A percentile compares a stretch with the other conserved stretches of the same genome.
phyloP scores from a whole-genome alignment of 2,797 vertebrate species.

The Myotis findleyi region DNA sequence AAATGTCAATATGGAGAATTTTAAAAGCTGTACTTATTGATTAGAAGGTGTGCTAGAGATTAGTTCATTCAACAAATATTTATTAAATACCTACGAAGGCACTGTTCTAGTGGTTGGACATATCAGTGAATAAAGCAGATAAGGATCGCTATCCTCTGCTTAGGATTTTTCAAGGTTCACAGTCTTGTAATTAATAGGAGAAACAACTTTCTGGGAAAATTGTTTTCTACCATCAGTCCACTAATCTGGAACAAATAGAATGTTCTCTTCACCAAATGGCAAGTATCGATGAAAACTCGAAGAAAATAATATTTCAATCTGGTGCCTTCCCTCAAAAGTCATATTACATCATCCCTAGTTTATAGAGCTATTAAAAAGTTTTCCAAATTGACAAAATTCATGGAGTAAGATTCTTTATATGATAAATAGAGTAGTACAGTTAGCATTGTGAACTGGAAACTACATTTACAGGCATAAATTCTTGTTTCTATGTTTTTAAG shows the following conservation, averaged over 20 bases:
- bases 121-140: background rate
- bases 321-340: constrained; percentile 44
- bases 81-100: background rate
- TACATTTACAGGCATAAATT: background rate
- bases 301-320: constrained; percentile 62
- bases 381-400: background rate
- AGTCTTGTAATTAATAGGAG: constrained; percentile 43
- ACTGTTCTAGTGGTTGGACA: background rate
- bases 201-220: constrained; percentile 54
- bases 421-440: background rate
- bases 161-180: constrained; percentile 41
- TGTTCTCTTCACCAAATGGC: constrained; percentile 67
- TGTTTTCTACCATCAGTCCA: constrained; percentile 43
- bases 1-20: background rate
- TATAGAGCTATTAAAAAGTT: background rate
- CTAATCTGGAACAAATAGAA: constrained; percentile 68
- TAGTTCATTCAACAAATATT: background rate
- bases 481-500: background rate
- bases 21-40: background rate
- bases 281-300: constrained; percentile 55
- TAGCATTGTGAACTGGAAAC: background rate
- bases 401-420: background rate
- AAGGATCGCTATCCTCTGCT: background rate
- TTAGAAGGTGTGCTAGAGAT: background rate
- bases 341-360: background rate